These are phyloP conservation scores for Peromyscus leucopus DNA, from an alignment of 2,113 vertebrate species.

Conservation along the genomic window DNA sequence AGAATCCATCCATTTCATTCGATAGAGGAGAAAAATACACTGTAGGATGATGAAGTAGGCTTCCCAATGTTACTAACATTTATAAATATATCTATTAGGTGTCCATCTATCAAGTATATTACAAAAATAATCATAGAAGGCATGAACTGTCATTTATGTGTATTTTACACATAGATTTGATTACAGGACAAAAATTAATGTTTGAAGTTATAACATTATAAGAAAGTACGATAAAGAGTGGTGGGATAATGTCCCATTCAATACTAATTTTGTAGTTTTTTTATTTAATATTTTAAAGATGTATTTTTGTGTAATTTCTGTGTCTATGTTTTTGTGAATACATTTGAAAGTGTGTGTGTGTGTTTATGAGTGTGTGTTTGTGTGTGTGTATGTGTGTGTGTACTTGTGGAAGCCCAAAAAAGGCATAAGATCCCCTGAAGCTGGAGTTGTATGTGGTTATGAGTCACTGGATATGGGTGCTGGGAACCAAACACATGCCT, in stretches of 20 bases:
- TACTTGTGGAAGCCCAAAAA: background rate
- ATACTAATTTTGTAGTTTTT: background rate
- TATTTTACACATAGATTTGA: constrained; percentile 39
- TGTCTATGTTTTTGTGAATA: background rate
- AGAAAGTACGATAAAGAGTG: background rate
- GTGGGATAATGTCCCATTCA: background rate
- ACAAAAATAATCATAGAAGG: background rate
- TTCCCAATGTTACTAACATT: background rate
- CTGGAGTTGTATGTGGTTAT: background rate
- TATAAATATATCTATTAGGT: background rate
- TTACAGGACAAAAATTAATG: background rate
- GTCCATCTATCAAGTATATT: background rate
- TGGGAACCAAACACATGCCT: background rate
- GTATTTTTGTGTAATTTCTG: background rate
- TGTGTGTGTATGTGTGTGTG: too few species aligned
- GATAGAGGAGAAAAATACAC: background rate
- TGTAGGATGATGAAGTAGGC: background rate
- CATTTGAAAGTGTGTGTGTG: background rate
- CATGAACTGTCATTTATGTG: background rate
- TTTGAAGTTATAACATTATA: background rate
- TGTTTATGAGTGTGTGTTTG: background rate
- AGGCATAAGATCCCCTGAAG: background rate
- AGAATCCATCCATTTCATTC: background rate
- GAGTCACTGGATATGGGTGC: background rate
- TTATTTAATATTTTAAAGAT: background rate